Evolutionary conservation across 2,113 vertebrate genomes (phyloP).

Genomic region (Haliaeetus leucogaster): DNA sequence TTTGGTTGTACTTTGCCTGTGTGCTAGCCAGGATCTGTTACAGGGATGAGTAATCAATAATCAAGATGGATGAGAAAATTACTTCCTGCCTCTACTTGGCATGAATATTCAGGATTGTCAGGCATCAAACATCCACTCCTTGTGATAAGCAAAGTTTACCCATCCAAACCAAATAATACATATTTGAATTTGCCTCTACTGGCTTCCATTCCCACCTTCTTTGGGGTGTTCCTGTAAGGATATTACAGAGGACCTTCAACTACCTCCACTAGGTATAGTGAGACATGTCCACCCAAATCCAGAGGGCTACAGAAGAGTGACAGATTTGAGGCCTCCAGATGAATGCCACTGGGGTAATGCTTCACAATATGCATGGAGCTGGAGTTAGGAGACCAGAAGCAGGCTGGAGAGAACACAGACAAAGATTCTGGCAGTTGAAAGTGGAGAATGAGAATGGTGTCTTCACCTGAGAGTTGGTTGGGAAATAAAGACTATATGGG

Average conservation of each 20-base stretch:
- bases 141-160: neutral
- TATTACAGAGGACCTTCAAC: neutral
- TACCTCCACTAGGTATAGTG: neutral
- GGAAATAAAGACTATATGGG: neutral
- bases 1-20: neutral
- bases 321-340: neutral
- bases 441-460: neutral
- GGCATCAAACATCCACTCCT: neutral
- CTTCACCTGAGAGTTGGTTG: neutral
- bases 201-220: neutral
- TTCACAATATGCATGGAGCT: neutral
- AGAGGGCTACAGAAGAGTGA: neutral
- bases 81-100: neutral
- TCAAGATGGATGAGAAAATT: neutral
- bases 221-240: neutral
- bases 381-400: neutral
- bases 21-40: neutral
- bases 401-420: neutral
- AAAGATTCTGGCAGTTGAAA: neutral
- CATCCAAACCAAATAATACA: neutral
- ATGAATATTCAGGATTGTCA: neutral
- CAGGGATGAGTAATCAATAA: neutral
- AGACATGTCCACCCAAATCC: neutral
- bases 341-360: neutral
- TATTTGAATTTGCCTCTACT: neutral